Percentiles rank a stretch among this genome's conserved stretches.
These are phyloP conservation scores for Epizoanthus scotinus DNA, from an alignment of 92 coral and sea anemone genomes.

Conservation along the genomic window DNA sequence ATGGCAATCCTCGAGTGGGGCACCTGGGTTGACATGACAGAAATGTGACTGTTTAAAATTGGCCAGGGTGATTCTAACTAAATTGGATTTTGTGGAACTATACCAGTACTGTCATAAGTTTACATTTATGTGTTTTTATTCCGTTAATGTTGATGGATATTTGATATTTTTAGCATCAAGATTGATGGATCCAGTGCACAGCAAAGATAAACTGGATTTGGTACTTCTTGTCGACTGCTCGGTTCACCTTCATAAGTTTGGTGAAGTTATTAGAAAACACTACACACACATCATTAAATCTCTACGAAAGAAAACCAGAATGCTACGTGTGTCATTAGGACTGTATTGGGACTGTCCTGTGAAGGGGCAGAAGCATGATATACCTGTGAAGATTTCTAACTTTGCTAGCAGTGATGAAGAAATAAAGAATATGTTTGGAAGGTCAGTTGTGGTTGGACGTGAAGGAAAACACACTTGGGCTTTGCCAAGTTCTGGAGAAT, in stretches of 20 bases:
- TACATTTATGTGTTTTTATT: too few relatives aligned
- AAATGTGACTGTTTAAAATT: too few relatives aligned
- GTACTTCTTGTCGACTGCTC: constrained; percentile 6
- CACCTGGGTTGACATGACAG: too few relatives aligned
- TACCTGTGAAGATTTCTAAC: background rate
- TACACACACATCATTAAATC: constrained; percentile 7
- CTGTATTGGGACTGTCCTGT: background rate
- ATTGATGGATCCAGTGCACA: background rate
- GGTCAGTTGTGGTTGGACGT: background rate
- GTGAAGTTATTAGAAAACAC: background rate
- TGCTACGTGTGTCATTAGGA: constrained; percentile 5
- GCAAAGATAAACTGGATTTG: background rate
- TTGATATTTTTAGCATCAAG: background rate
- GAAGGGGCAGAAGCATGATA: background rate
- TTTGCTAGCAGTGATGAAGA: constrained; percentile 31
- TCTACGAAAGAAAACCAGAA: background rate
- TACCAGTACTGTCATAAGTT: too few relatives aligned
- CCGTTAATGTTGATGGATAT: too few relatives aligned
- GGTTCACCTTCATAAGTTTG: background rate
- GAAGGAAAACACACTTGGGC: background rate
- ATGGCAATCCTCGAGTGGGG: too few relatives aligned
- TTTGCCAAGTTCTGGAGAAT: background rate
- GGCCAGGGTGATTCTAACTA: too few relatives aligned
- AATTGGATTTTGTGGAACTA: too few relatives aligned
- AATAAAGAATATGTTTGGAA: constrained; percentile 17